Conservation (phyloP, 2,888 invertebrate species). For the Andrena haemorrhoa region DNA sequence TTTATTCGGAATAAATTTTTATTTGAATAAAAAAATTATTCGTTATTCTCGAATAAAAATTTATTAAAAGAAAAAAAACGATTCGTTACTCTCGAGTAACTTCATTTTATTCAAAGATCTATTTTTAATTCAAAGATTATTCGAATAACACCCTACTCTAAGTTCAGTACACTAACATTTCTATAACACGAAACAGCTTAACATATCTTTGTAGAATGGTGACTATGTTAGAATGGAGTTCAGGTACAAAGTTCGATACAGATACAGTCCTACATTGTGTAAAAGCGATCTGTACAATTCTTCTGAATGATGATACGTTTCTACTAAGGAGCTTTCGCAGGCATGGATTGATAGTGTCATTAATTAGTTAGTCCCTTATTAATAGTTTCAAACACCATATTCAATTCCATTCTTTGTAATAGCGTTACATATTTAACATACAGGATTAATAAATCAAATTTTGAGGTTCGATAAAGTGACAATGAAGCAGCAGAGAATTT, state of each 20-base stretch:
- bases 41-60: too few relatives aligned
- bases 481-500: slow-evolving; percentile 72
- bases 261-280: slow-evolving; percentile 58
- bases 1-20: too few relatives aligned
- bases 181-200: too few relatives aligned
- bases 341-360: slow-evolving; percentile 53
- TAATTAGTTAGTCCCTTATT: slow-evolving; percentile 69
- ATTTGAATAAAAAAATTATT: too few relatives aligned
- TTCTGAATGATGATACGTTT: slow-evolving; percentile 45
- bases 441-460: slow-evolving; percentile 70
- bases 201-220: slow-evolving; percentile 71
- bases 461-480: slow-evolving; percentile 68
- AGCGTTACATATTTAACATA: not conserved
- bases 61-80: too few relatives aligned
- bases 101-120: too few relatives aligned
- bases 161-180: too few relatives aligned
- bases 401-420: not conserved
- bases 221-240: slow-evolving; percentile 71
- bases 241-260: slow-evolving; percentile 65
- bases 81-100: too few relatives aligned
- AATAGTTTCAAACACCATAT: not conserved
- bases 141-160: too few relatives aligned
- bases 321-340: slow-evolving; percentile 67
- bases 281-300: slow-evolving; percentile 74
- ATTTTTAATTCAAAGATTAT: too few relatives aligned